phyloP scores from a whole-genome alignment of 2,888 invertebrate genomes.

The Dicranocentrus wangi region DNA sequence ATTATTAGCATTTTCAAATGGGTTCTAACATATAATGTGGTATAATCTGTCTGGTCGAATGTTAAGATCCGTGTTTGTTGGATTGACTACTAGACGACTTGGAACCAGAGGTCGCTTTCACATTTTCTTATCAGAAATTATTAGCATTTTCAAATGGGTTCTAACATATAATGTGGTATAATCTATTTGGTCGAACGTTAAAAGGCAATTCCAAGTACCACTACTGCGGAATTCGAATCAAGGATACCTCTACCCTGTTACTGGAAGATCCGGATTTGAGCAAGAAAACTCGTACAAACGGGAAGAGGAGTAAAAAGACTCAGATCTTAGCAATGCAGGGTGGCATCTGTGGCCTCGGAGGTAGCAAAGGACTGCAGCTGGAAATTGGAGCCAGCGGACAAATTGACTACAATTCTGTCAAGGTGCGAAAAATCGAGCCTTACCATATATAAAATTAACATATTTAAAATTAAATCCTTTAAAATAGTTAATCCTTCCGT shows the following conservation, averaged over 20 bases:
- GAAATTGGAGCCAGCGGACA: slow-evolving; percentile 37
- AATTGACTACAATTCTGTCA: slow-evolving; percentile 42
- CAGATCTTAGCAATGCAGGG: slow-evolving; percentile 56
- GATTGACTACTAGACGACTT: slow-evolving; percentile 29
- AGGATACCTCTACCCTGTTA: slow-evolving; percentile 30
- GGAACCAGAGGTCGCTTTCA: slow-evolving; percentile 15
- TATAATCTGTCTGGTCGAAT: too few relatives aligned
- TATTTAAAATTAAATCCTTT: too few relatives aligned
- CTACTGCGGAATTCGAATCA: slow-evolving; percentile 43
- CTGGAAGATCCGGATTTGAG: slow-evolving; percentile 52
- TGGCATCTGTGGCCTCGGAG: slow-evolving; percentile 53
- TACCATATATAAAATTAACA: too few relatives aligned
- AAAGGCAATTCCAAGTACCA: slow-evolving; percentile 48
- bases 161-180: too few relatives aligned
- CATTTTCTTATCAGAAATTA: not conserved
- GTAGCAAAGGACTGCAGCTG: slow-evolving; percentile 36
- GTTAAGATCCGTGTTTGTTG: slow-evolving; percentile 42
- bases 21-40: too few relatives aligned
- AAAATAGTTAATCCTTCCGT: too few relatives aligned
- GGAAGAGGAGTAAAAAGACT: slow-evolving; percentile 49
- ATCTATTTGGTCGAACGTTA: too few relatives aligned
- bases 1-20: too few relatives aligned
- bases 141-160: too few relatives aligned
- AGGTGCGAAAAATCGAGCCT: slow-evolving; percentile 6
- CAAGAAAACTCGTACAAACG: slow-evolving; percentile 52